These are phyloP conservation scores for Halichoeres trimaculatus DNA, from an alignment of 2,113 vertebrate species.

Conservation along the genomic window DNA sequence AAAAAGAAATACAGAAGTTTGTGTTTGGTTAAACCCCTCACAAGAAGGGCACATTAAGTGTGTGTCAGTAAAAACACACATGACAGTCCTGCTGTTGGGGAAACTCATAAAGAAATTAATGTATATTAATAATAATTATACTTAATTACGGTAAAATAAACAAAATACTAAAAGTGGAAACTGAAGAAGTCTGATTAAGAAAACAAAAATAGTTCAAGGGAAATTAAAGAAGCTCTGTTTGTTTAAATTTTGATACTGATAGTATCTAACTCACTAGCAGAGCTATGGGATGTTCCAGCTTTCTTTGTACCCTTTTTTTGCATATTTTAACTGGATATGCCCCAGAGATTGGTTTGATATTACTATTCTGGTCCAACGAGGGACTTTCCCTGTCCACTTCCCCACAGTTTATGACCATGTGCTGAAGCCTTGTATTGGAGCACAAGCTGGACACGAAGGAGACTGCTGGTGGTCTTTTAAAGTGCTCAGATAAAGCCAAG, in stretches of 20 bases:
- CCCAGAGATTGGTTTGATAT: conserved; percentile 56
- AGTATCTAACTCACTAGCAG: not conserved
- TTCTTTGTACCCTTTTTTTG: conserved; percentile 16
- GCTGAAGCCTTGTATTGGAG: conserved; percentile 33
- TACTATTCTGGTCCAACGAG: conserved; percentile 51
- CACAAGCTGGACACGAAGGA: conserved; percentile 19
- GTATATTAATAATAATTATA: too few relatives aligned
- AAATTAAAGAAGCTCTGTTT: not conserved
- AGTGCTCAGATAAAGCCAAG: conserved; percentile 19
- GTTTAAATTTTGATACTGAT: conserved; percentile 1
- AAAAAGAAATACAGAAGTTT: too few relatives aligned
- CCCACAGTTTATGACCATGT: conserved; percentile 55
- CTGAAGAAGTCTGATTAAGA: too few relatives aligned
- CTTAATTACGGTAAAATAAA: too few relatives aligned
- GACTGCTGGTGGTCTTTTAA: conserved; percentile 48
- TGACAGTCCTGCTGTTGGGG: too few relatives aligned
- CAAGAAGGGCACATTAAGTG: too few relatives aligned
- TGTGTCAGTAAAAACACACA: too few relatives aligned
- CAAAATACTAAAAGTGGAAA: too few relatives aligned
- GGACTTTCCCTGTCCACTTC: conserved; percentile 63
- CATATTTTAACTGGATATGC: conserved; percentile 31
- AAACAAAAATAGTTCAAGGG: too few relatives aligned
- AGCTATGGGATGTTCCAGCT: conserved; percentile 7
- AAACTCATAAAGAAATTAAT: too few relatives aligned
- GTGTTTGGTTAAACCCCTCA: too few relatives aligned